Base-by-base conservation (phyloP, 2,113 vertebrate species). In the Apus apus region DNA sequence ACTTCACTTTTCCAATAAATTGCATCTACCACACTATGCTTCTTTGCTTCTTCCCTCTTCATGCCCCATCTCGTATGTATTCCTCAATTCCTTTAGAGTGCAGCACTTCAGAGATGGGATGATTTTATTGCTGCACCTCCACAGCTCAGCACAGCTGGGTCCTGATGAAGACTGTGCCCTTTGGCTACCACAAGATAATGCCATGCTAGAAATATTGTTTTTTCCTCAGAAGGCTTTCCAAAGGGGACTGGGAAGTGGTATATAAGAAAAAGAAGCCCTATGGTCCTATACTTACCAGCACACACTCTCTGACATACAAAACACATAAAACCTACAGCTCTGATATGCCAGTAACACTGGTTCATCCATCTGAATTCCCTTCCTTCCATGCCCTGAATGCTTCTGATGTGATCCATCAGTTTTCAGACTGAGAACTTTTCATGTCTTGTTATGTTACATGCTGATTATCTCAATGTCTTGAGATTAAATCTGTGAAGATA, bases 11-110 rank as follows among this genome's bases (percentile, higher is more conserved):
- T 65, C 50, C 50, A 27, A 13, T 18, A 79, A 32, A 36, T 16
- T 67, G 12, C n/a, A 5, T 8, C 9, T 67, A 6, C 1, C 1
- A 2, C 12, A 73, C 58, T 25, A 3, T 6, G 3, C 9, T 51
- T 64, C n/a, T 66, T 87, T 27, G 3, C 2, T 56, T 23, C 32
- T 91, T 57, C 12, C 9, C 2, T 65, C 13, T 57, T 16, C 6
- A 8, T 51, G 21, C 7, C 16, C 9, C 15, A 57, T 64, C 58
- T 76, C 25, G 64, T 65, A 38, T 4, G 2, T 29, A 5, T 75
- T 90, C 53, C 58, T 53, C 23, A 29, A 11, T 76, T 87, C 27
- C 34, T 76, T 83, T 57, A 36, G 29, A 25, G 27, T 45, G 4
- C 29, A 65, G 14, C 5, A 43, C 9, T 65, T 57, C 54, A 66